Conservation (phyloP, 2,888 invertebrate species). For the Allacma fusca region DNA sequence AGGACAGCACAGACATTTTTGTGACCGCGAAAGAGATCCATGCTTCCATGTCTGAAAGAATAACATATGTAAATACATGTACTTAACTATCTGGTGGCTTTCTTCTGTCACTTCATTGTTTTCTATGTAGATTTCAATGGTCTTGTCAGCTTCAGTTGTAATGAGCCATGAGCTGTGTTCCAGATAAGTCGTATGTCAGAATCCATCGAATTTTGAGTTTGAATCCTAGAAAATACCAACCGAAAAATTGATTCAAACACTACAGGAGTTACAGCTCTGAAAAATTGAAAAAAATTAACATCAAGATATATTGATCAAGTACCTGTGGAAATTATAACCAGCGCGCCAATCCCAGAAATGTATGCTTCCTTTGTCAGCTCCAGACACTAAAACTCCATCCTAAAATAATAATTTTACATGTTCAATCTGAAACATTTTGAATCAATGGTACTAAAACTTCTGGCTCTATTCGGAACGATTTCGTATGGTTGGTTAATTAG, state of each 20-base stretch:
- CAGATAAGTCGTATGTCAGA: conserved; percentile 97
- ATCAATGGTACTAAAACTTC: conserved; percentile 8
- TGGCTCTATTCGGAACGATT: conserved; percentile 68
- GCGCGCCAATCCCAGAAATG: conserved; percentile 99
- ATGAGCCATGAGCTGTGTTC: conserved; percentile 91
- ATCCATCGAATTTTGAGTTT: conserved; percentile 97
- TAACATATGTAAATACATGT: no score
- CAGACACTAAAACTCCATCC: conserved; percentile 95
- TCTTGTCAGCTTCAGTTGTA: conserved; percentile 98
- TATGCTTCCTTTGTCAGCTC: conserved; percentile 97
- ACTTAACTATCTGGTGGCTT: conserved; percentile 78
- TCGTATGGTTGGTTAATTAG: conserved; percentile 98
- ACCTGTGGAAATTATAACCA: conserved; percentile 97
- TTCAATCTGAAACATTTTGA: no score
- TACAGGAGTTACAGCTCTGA: no score
- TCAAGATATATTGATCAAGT: conserved; percentile 8
- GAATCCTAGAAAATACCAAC: conserved; percentile 62
- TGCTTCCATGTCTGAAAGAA: no score
- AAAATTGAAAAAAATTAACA: no score
- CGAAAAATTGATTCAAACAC: neutral
- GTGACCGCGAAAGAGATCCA: no score
- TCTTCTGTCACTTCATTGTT: conserved; percentile 97
- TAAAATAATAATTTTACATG: conserved; percentile 19
- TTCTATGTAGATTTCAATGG: conserved; percentile 98
- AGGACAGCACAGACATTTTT: no score